Base-by-base conservation (phyloP, 2,888 invertebrate genomes). In the Pterobdella sp. region DNA sequence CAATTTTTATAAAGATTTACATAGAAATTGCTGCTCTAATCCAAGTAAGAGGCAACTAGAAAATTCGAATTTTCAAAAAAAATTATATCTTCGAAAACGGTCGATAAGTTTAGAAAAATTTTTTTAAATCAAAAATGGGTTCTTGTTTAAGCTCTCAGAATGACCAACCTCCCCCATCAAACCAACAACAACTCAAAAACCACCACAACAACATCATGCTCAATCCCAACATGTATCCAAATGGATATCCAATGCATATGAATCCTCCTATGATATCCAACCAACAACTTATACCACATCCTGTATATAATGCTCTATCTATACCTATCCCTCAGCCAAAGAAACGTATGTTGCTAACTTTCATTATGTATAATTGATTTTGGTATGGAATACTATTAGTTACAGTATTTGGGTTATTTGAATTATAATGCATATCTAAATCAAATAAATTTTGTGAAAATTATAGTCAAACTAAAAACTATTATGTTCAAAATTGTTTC, bases 131-230 rank as follows among this genome's bases (percentile, higher is more conserved):
- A 18, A 49, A 63, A 63, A 68, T 68, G 68, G 68, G 68, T 34
- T 68, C 68, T 68, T 68, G 68, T 42, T 42, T 68, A 31, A 68
- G 68, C 37, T 68, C 68, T 42, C 68, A 35, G 26, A 35, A 35
- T 3, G 37, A 42, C 26, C 35, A 22, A 22, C 7, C 22, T 7
- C 49, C 49, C 7, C 49, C 49, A 14, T 22, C 7, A 42, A 7
- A 42, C 49, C 49, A 42, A 42, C 49, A 42, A 7, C 49, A 42
- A 42, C 49, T 42, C 49, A 42, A 42, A 7, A 42, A 42, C 49
- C 49, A 42, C 49, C 49, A 42, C 49, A 42, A 42, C 49, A 42
- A 42, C 49, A 42, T 42, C 10, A 7, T 14, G 10, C 49, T 42
- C 49, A 42, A 68, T 31, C n/a, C 22, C 37, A 68, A 26, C 68